phyloP scores from a whole-genome alignment of 2,888 invertebrate species.

The Xylocampa areola region DNA sequence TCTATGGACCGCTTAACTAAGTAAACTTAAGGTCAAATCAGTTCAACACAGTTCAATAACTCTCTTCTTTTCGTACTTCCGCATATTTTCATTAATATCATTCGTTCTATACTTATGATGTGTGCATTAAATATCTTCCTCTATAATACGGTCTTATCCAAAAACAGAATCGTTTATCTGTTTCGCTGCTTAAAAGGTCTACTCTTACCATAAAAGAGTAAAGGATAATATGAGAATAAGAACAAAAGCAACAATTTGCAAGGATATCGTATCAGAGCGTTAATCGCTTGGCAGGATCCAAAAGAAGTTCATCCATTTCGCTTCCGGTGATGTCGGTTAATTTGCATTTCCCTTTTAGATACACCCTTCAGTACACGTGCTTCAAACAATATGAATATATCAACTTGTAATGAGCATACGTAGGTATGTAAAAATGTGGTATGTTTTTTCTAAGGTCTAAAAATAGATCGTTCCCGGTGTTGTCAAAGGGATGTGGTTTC shows the following conservation, averaged over 20 bases:
- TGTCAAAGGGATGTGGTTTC: too few relatives aligned
- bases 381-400: constrained; percentile 17
- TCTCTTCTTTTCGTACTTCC: too few relatives aligned
- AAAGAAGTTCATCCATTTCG: constrained; percentile 47
- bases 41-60: too few relatives aligned
- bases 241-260: constrained; percentile 36
- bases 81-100: too few relatives aligned
- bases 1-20: too few relatives aligned
- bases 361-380: constrained; percentile 34
- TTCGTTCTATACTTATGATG: too few relatives aligned
- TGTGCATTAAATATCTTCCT: too few relatives aligned
- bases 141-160: too few relatives aligned
- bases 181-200: not conserved
- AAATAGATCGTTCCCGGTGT: too few relatives aligned
- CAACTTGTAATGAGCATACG: constrained; percentile 1
- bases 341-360: constrained; percentile 57
- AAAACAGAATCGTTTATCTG: not conserved
- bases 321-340: constrained; percentile 36
- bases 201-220: not conserved
- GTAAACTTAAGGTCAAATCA: too few relatives aligned
- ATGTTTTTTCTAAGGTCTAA: too few relatives aligned
- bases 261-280: constrained; percentile 34
- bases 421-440: not conserved
- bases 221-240: constrained; percentile 2
- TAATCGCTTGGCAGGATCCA: constrained; percentile 53